phyloP scores from a whole-genome alignment of 1,140 invertebrate genomes.

The Schlechtendalia chinensis region DNA sequence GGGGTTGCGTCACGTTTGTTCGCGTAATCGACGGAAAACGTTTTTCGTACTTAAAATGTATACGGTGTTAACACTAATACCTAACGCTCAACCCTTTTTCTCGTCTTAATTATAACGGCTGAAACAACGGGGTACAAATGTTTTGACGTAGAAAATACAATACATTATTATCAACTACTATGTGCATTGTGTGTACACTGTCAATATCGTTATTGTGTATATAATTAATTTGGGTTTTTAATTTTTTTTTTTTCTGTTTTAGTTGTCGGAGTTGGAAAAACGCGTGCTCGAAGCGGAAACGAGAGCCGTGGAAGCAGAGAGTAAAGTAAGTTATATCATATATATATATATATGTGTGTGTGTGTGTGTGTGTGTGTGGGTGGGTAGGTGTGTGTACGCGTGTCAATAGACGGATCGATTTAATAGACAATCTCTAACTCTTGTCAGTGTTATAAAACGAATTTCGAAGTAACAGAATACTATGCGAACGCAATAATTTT shows the following conservation, averaged over 20 bases:
- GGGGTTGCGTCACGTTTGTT: too few species aligned
- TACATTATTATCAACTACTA: too few species aligned
- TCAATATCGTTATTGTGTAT: background rate
- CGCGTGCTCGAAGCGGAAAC: slow-evolving; percentile 85
- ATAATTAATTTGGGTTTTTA: background rate
- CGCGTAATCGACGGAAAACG: too few species aligned
- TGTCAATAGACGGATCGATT: too few species aligned
- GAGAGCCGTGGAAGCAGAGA: slow-evolving; percentile 84
- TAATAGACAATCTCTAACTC: background rate
- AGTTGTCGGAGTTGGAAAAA: slow-evolving; percentile 88
- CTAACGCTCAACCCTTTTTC: background rate
- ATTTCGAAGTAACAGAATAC: background rate
- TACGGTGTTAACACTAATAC: too few species aligned
- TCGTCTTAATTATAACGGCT: background rate
- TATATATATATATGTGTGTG: too few species aligned
- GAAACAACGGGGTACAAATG: too few species aligned
- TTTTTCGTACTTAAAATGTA: background rate
- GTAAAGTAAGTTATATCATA: slow-evolving; percentile 70
- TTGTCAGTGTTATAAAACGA: background rate
- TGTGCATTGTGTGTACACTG: background rate
- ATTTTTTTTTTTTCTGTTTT: slow-evolving; percentile 56
- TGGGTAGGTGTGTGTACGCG: too few species aligned
- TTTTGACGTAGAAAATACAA: too few species aligned
- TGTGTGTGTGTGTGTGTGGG: too few species aligned
- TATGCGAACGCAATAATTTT: too few species aligned